These are phyloP conservation scores for Oikopleura dioica DNA, from an alignment of 23 tunicate genomes.

Conservation along the genomic window DNA sequence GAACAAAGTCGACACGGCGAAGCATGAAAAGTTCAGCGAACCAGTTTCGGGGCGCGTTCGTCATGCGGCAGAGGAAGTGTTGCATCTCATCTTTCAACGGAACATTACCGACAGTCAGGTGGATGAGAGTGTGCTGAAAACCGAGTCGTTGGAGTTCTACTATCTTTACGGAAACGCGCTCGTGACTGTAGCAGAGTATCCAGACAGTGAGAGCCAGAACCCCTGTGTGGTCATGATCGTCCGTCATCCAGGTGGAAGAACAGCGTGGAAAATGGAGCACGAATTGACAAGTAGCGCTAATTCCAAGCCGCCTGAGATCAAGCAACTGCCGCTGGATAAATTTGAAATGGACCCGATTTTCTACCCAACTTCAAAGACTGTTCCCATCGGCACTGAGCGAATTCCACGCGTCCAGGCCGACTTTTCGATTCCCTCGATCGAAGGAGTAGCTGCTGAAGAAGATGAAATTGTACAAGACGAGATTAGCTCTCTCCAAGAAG, in stretches of 20 bases:
- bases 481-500: slow-evolving; percentile 28
- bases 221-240: slow-evolving; percentile 38
- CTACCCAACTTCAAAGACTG: too few relatives aligned
- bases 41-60: slow-evolving; percentile 65
- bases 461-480: slow-evolving; percentile 10
- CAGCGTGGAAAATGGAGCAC: slow-evolving; percentile 45
- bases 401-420: slow-evolving; percentile 83
- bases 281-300: slow-evolving; percentile 42
- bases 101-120: too few relatives aligned
- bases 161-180: too few relatives aligned
- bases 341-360: too few relatives aligned
- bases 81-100: too few relatives aligned
- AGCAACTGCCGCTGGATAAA: too few relatives aligned
- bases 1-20: slow-evolving; percentile 18
- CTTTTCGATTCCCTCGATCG: slow-evolving; percentile 44
- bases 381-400: slow-evolving; percentile 56
- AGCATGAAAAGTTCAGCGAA: slow-evolving; percentile 13
- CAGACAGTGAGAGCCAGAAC: too few relatives aligned
- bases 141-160: too few relatives aligned
- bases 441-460: slow-evolving; percentile 43
- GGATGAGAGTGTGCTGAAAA: too few relatives aligned
- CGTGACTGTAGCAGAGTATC: too few relatives aligned
- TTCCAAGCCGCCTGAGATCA: not conserved
- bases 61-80: slow-evolving; percentile 68
- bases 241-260: slow-evolving; percentile 33